Percentiles rank a stretch among this genome's conserved stretches.
phyloP scores from a whole-genome alignment of 2,888 invertebrate genomes.

The Erannis defoliaria region DNA sequence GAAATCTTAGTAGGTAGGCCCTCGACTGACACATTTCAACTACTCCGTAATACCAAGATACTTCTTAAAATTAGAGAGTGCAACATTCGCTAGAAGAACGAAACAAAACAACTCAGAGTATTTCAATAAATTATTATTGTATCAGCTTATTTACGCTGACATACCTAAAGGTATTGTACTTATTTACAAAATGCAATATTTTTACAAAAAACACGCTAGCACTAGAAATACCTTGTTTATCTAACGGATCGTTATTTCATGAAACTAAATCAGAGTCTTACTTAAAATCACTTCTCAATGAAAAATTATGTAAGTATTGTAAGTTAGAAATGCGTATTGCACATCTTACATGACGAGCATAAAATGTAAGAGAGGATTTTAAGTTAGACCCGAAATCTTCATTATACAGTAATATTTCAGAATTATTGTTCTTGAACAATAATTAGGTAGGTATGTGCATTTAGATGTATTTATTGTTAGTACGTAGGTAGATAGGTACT shows the following conservation, averaged over 20 bases:
- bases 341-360: too few species aligned
- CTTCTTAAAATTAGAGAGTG: conserved; percentile 81
- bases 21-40: conserved; percentile 81
- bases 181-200: conserved; percentile 85
- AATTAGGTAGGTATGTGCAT: background rate
- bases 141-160: conserved; percentile 71
- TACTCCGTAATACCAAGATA: conserved; percentile 79
- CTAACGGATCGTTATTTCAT: conserved; percentile 16
- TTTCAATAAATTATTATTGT: conserved; percentile 81
- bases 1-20: conserved; percentile 74
- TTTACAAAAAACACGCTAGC: conserved; percentile 65
- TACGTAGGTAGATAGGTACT: background rate
- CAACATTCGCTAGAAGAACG: conserved; percentile 83
- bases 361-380: background rate
- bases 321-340: too few species aligned
- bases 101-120: conserved; percentile 81
- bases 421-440: conserved; percentile 2
- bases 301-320: too few species aligned
- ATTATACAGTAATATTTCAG: background rate
- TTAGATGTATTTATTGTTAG: background rate
- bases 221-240: conserved; percentile 29
- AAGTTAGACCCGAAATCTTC: background rate
- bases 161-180: conserved; percentile 73
- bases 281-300: too few species aligned
- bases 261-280: conserved; percentile 9